These are phyloP conservation scores for Ennomos fuscantarius DNA, from an alignment of 2,888 invertebrate species.

Conservation along the genomic window DNA sequence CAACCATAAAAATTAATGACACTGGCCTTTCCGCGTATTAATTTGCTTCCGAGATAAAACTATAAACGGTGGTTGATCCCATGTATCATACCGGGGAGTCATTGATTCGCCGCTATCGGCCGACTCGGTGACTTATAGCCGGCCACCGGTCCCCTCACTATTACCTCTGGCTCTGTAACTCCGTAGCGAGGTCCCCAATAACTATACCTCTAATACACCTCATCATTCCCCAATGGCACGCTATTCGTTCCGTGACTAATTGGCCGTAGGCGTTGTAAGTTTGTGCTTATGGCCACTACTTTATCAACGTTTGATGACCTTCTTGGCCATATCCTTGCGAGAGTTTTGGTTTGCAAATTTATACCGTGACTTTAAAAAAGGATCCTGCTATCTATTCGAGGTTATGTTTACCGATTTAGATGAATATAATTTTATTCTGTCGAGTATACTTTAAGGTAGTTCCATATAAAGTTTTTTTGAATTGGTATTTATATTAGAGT, in stretches of 20 bases:
- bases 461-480: too few species aligned
- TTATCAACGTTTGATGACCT: slow-evolving; percentile 42
- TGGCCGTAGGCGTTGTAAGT: slow-evolving; percentile 79
- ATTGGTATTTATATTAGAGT: too few species aligned
- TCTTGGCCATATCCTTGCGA: slow-evolving; percentile 12
- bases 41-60: slow-evolving; percentile 75
- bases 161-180: slow-evolving; percentile 35
- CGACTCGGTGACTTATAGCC: slow-evolving; percentile 76
- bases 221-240: slow-evolving; percentile 63
- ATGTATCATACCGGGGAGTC: slow-evolving; percentile 83
- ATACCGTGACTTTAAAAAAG: too few species aligned
- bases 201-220: slow-evolving; percentile 67
- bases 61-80: slow-evolving; percentile 79
- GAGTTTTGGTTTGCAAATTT: neutral
- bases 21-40: slow-evolving; percentile 76
- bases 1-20: slow-evolving; percentile 68
- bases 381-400: too few species aligned
- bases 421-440: too few species aligned
- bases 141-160: slow-evolving; percentile 72
- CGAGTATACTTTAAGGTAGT: too few species aligned
- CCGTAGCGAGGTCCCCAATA: slow-evolving; percentile 44
- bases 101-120: slow-evolving; percentile 81
- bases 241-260: slow-evolving; percentile 85
- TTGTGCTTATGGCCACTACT: slow-evolving; percentile 51
- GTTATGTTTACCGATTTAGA: too few species aligned